Evolutionary conservation across 2,797 vertebrate species (phyloP), one percentile per base, ranked within the genome.

Genomic region (Lepus townsendii): DNA sequence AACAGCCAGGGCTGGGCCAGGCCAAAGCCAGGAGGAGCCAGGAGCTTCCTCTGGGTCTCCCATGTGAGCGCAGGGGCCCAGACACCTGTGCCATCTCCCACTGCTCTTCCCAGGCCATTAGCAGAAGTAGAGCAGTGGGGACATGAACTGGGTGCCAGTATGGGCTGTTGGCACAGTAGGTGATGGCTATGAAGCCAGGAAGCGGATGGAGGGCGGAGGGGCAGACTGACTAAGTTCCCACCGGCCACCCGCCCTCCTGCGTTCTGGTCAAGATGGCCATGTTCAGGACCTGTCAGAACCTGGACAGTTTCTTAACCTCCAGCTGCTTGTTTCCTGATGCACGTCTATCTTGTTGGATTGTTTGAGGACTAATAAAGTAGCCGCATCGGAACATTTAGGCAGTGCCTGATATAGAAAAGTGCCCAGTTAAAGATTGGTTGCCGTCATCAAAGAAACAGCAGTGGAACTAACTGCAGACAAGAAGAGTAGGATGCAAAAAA

Each of bases 391-490:
- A 3, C 60, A 20, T 32, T 47, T 68, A 80, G 65, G 80, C 35
- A 66, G 19, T 47, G 26, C 19, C 19, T 71, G 19, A 54, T 7
- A 9, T 5, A 30, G 5, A 62, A 47, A 50, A 82, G 65, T 52
- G 19, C 32, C 20, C 4, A 13, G 24, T 62, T 32, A 19, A 71
- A 93, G 26, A 35, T 57, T 38, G 57, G 16, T 42, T 66, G 30
- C 87, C 26, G 24, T 69, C 6, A 50, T 88, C 76, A 65, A 84
- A 83, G 89, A 93, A 82, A 80, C 12, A 93, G 79, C 80, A 87
- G 16, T 76, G 71, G 79, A 75, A 75, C 12, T 62, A 92, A 62
- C 32, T 14, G 3, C 71, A 91, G 92, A 13, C 75, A 76, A 68
- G 32, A 30, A 38, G 50, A 93, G 20, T 42, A 63, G 63, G 68